Percentiles rank a stretch among this genome's conserved stretches.
Conservation (phyloP, 2,113 vertebrate genomes). For the Otus sunia region DNA sequence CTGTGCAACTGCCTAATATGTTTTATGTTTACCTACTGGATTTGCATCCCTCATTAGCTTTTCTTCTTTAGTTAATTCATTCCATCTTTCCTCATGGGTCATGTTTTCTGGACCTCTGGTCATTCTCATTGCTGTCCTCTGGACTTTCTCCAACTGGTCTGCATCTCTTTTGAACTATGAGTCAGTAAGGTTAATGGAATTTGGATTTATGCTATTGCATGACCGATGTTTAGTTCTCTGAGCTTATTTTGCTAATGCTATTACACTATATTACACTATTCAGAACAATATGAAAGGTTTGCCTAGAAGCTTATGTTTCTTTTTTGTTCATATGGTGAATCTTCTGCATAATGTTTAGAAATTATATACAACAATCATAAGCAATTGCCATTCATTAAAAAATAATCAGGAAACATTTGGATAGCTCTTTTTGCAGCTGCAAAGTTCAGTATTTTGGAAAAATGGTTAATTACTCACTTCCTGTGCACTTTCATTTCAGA, state of each 20-base stretch:
- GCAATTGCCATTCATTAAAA: not conserved
- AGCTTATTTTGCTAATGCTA: conserved; percentile 2
- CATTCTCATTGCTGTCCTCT: not conserved
- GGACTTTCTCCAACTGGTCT: not conserved
- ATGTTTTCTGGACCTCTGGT: not conserved
- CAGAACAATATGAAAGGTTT: not conserved
- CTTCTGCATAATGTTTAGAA: not conserved
- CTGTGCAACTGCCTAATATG: not conserved
- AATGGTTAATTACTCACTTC: not conserved
- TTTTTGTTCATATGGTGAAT: not conserved
- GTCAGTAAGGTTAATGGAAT: conserved; percentile 24
- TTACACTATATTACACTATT: not conserved
- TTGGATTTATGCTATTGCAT: not conserved
- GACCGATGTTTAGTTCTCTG: not conserved
- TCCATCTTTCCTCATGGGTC: not conserved
- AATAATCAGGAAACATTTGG: not conserved
- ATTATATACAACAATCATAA: not conserved
- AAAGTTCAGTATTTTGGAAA: not conserved
- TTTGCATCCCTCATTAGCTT: not conserved
- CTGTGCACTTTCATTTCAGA: not conserved
- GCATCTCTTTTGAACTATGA: not conserved
- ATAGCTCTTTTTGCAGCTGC: not conserved
- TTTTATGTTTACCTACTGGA: not conserved
- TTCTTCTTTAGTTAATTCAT: not conserved
- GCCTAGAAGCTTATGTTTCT: not conserved